A percentile compares a stretch with the other conserved stretches of the same genome.
Evolutionary conservation across 2,888 invertebrate species (phyloP).

Genomic region (Panzeria rudis): DNA sequence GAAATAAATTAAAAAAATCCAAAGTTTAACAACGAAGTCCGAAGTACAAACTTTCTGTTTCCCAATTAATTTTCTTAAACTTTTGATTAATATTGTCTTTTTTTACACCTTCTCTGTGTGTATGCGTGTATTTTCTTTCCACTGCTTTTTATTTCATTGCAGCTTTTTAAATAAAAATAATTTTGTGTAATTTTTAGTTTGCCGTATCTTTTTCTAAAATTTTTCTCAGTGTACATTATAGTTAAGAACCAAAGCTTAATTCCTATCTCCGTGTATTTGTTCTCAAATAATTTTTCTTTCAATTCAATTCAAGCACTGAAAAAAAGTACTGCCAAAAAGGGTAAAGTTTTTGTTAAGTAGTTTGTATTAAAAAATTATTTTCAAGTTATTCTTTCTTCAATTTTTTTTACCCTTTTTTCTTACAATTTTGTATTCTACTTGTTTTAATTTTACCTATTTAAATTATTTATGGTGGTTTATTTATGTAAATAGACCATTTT

Average conservation of each 20-base stretch:
- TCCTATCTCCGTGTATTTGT: conserved; percentile 50
- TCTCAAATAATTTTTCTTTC: conserved; percentile 51
- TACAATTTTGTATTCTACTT: background rate
- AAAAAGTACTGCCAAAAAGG: conserved; percentile 74
- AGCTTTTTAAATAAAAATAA: conserved; percentile 30
- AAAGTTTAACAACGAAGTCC: conserved; percentile 19
- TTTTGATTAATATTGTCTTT: conserved; percentile 32
- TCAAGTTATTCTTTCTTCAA: conserved; percentile 11
- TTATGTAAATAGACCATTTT: background rate
- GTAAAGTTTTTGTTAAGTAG: conserved; percentile 73
- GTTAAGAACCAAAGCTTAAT: conserved; percentile 36
- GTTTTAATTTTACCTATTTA: background rate
- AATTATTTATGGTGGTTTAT: background rate
- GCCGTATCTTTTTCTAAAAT: conserved; percentile 14
- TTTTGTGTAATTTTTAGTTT: conserved; percentile 52
- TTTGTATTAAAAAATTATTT: conserved; percentile 23
- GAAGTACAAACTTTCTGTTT: conserved; percentile 28
- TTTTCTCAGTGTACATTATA: conserved; percentile 72
- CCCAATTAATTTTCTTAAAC: conserved; percentile 18
- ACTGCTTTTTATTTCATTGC: conserved; percentile 60
- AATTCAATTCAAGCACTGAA: conserved; percentile 68
- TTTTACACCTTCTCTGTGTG: conserved; percentile 35
- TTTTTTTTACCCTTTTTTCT: conserved; percentile 1
- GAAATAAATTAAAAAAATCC: conserved; percentile 7
- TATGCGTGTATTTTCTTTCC: conserved; percentile 42